A percentile compares a stretch with the other conserved stretches of the same genome.
Evolutionary conservation across 1,140 invertebrate species (phyloP).

Genomic region (Doryteuthis pealeii): DNA sequence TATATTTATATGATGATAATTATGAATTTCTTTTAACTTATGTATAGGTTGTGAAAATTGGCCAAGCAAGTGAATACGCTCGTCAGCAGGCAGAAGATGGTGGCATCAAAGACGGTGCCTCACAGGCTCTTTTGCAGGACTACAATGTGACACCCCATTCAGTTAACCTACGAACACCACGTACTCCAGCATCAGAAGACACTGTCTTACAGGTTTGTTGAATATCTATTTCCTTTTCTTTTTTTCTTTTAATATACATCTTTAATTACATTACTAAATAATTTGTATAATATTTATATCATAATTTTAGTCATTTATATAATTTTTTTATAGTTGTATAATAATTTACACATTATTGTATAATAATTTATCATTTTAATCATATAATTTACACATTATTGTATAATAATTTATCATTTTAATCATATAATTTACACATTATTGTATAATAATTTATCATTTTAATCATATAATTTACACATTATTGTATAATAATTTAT

Average conservation of each 20-base stretch:
- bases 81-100: constrained; percentile 83
- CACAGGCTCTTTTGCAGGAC: constrained; percentile 86
- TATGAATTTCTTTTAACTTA: constrained; percentile 54
- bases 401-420: no score
- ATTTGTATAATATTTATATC: no score
- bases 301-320: not conserved
- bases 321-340: not conserved
- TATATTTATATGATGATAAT: no score
- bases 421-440: no score
- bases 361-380: no score
- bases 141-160: constrained; percentile 81
- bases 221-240: constrained; percentile 9
- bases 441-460: no score
- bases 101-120: constrained; percentile 73
- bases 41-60: constrained; percentile 94
- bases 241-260: constrained; percentile 19
- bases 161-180: constrained; percentile 73
- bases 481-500: no score
- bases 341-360: no score
- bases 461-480: no score
- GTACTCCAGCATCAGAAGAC: constrained; percentile 78
- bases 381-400: no score
- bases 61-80: constrained; percentile 90
- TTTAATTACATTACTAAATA: no score
- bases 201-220: constrained; percentile 64